These are phyloP conservation scores for Neodiprion pinetum DNA, from an alignment of 1,140 invertebrate species.

Conservation along the genomic window DNA sequence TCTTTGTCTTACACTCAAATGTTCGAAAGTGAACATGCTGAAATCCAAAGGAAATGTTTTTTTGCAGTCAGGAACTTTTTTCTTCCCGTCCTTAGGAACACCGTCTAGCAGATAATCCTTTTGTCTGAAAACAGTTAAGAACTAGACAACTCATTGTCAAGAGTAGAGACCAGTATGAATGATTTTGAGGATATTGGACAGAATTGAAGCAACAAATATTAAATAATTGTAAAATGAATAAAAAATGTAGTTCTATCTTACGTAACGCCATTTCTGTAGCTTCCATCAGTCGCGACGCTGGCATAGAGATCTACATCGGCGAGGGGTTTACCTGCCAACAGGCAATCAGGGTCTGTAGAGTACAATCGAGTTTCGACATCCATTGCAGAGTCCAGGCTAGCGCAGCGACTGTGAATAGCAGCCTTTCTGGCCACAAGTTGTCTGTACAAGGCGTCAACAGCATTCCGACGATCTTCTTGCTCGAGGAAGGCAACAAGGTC, in stretches of 20 bases:
- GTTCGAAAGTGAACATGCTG: constrained; percentile 82
- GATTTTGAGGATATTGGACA: not conserved
- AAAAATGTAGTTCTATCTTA: constrained; percentile 28
- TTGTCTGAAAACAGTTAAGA: constrained; percentile 34
- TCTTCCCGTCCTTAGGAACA: constrained; percentile 37
- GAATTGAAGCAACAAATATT: not conserved
- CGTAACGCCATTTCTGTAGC: constrained; percentile 53
- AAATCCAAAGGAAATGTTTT: constrained; percentile 71
- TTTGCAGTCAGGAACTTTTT: constrained; percentile 71
- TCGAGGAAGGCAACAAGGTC: constrained; percentile 83
- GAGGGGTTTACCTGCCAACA: constrained; percentile 67
- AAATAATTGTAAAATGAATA: not conserved
- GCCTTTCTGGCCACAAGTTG: constrained; percentile 71
- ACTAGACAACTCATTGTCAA: not conserved
- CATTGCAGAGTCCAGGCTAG: constrained; percentile 65
- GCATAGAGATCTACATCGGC: constrained; percentile 76
- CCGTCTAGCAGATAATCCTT: constrained; percentile 47
- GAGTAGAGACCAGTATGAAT: constrained; percentile 10
- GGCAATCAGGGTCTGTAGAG: constrained; percentile 72
- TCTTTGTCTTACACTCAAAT: constrained; percentile 69
- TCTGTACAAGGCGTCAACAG: constrained; percentile 70
- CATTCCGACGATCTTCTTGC: constrained; percentile 75
- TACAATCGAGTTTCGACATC: constrained; percentile 72
- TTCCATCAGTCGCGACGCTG: constrained; percentile 66
- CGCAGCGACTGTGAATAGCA: constrained; percentile 71